Percentiles rank a stretch among this genome's conserved stretches.
These are phyloP conservation scores for Cyclina sinensis DNA, from an alignment of 1,140 invertebrate species.

Conservation along the genomic window DNA sequence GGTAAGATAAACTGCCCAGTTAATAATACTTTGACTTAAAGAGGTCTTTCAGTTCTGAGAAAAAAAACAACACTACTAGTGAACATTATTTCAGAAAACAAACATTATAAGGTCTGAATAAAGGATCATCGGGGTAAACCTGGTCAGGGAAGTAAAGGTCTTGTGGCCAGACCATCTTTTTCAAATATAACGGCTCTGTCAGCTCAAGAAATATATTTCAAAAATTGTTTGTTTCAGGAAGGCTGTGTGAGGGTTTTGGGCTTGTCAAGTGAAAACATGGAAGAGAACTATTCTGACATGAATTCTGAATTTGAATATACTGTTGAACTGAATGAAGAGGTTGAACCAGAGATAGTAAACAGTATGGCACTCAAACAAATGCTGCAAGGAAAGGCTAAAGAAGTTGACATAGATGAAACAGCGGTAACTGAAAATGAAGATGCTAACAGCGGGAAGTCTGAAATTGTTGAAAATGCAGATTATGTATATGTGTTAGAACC, in stretches of 20 bases:
- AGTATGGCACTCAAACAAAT: not conserved
- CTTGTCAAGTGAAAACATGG: not conserved
- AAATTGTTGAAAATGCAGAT: not conserved
- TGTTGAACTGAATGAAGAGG: slow-evolving; percentile 18
- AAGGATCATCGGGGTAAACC: too few relatives aligned
- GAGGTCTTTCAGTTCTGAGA: too few relatives aligned
- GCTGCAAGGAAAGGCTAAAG: not conserved
- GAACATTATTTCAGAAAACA: too few relatives aligned
- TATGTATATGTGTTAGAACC: slow-evolving; percentile 36
- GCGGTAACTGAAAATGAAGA: not conserved
- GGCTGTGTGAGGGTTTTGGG: not conserved
- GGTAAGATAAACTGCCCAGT: too few relatives aligned
- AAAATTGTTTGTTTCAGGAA: not conserved
- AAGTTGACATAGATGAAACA: not conserved
- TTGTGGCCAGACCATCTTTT: too few relatives aligned
- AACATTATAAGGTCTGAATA: too few relatives aligned
- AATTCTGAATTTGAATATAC: slow-evolving; percentile 33
- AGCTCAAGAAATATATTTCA: too few relatives aligned
- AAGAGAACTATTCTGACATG: not conserved
- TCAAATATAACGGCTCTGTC: too few relatives aligned
- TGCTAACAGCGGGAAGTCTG: not conserved
- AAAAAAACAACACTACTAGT: too few relatives aligned
- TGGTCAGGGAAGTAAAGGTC: too few relatives aligned
- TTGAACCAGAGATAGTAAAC: not conserved
- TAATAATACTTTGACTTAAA: too few relatives aligned